Percentiles rank a stretch among this genome's conserved stretches.
Evolutionary conservation across 1,140 invertebrate species (phyloP).

Genomic region (Drosophila lacteicornis): DNA sequence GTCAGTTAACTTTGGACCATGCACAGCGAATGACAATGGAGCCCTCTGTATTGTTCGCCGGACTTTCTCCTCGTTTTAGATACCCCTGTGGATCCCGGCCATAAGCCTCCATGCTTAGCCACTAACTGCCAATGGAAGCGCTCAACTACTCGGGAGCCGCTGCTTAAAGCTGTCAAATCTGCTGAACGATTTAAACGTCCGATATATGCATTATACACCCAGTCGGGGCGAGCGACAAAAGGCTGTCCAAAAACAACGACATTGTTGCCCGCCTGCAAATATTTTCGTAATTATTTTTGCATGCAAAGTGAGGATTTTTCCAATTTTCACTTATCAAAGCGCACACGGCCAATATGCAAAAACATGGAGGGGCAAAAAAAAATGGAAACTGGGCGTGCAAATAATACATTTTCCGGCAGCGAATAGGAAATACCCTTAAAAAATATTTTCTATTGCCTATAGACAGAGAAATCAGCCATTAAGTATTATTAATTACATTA

Average conservation of each 20-base stretch:
- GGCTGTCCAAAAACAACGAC: constrained; percentile 29
- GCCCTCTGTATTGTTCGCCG: constrained; percentile 46
- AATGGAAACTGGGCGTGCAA: constrained; percentile 12
- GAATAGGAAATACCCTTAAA: constrained; percentile 14
- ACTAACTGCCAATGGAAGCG: constrained; percentile 65
- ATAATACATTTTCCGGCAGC: constrained; percentile 5
- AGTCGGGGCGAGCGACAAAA: constrained; percentile 17
- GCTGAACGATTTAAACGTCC: constrained; percentile 73
- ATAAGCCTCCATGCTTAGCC: constrained; percentile 58
- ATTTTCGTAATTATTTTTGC: constrained; percentile 82
- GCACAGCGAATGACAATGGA: constrained; percentile 55
- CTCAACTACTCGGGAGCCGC: constrained; percentile 52
- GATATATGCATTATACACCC: constrained; percentile 18
- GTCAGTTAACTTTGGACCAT: constrained; percentile 62
- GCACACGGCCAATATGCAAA: constrained; percentile 77
- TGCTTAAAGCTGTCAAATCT: constrained; percentile 76
- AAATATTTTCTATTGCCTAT: too few relatives aligned
- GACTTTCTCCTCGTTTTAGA: constrained; percentile 13
- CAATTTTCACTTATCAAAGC: constrained; percentile 84
- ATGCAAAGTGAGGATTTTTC: constrained; percentile 83
- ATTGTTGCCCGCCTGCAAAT: constrained; percentile 57
- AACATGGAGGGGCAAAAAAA: constrained; percentile 34
- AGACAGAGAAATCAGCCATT: too few relatives aligned
- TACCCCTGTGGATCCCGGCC: constrained; percentile 17
- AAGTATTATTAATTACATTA: too few relatives aligned